A percentile compares a stretch with the other conserved stretches of the same genome.
Evolutionary conservation across 1,140 invertebrate species (phyloP).

Genomic region (Drosophila takahashii): DNA sequence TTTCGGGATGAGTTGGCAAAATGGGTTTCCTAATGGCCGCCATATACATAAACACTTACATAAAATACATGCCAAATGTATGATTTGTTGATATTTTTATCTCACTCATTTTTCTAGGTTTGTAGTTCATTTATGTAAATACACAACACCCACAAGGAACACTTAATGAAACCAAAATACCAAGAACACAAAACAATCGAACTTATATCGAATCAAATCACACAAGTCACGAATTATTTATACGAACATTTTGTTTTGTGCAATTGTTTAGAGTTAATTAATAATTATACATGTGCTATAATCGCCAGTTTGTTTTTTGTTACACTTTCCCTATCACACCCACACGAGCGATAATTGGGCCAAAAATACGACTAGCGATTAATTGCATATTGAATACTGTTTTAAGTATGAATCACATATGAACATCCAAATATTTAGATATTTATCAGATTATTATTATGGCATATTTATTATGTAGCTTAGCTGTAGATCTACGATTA

Average conservation of each 20-base stretch:
- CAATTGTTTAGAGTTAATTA: constrained; percentile 35
- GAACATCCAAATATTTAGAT: constrained; percentile 43
- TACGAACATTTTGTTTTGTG: constrained; percentile 29
- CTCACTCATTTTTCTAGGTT: constrained; percentile 57
- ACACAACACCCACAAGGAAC: constrained; percentile 49
- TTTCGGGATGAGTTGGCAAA: constrained; percentile 13
- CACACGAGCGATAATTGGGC: constrained; percentile 46
- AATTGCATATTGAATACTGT: constrained; percentile 64
- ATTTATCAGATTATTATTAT: constrained; percentile 45
- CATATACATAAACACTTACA: constrained; percentile 22
- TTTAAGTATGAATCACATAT: constrained; percentile 69
- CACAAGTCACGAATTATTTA: constrained; percentile 44
- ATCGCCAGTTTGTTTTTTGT: constrained; percentile 63
- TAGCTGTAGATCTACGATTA: constrained; percentile 66
- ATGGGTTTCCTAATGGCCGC: constrained; percentile 28
- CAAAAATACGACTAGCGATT: constrained; percentile 59
- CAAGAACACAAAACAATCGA: constrained; percentile 47
- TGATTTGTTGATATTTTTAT: constrained; percentile 63
- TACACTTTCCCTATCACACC: constrained; percentile 51
- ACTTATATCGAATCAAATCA: constrained; percentile 56
- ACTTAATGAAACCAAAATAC: constrained; percentile 45
- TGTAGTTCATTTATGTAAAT: constrained; percentile 81
- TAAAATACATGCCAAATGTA: constrained; percentile 42
- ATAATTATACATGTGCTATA: constrained; percentile 53
- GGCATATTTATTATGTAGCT: constrained; percentile 77